Conservation (phyloP, 1,140 invertebrate genomes). For the Drosophila hydei region DNA sequence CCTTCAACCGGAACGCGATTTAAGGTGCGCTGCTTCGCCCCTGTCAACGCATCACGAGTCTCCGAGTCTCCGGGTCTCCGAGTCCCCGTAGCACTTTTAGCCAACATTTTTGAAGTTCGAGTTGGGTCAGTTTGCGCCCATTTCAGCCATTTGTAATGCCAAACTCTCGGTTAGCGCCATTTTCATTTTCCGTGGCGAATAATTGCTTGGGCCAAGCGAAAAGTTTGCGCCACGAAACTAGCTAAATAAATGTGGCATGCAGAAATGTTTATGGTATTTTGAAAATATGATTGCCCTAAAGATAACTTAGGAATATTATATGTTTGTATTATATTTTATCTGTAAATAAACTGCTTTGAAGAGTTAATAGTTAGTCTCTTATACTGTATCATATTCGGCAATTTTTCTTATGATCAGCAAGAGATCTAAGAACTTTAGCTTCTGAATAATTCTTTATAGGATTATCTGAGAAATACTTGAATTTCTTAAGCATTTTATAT, state of each 20-base stretch:
- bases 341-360: too few relatives aligned
- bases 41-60: slow-evolving; percentile 52
- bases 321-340: too few relatives aligned
- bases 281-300: too few relatives aligned
- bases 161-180: slow-evolving; percentile 39
- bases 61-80: slow-evolving; percentile 11
- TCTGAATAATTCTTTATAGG: not conserved
- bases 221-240: slow-evolving; percentile 21
- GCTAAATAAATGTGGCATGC: not conserved
- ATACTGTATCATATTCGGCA: too few relatives aligned
- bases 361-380: too few relatives aligned
- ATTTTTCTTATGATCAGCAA: too few relatives aligned
- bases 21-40: slow-evolving; percentile 24
- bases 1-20: not conserved
- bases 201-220: slow-evolving; percentile 35
- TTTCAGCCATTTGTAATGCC: slow-evolving; percentile 37
- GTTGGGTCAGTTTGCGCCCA: slow-evolving; percentile 47
- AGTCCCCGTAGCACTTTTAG: slow-evolving; percentile 36
- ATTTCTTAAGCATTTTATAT: too few relatives aligned
- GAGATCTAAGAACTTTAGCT: too few relatives aligned
- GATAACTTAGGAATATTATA: too few relatives aligned
- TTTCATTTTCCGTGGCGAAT: slow-evolving; percentile 26
- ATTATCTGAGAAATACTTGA: not conserved
- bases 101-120: slow-evolving; percentile 42
- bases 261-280: too few relatives aligned